A percentile compares a stretch with the other conserved stretches of the same genome.
phyloP scores from a whole-genome alignment of 2,797 vertebrate genomes.

The Cichlasoma orientale region DNA sequence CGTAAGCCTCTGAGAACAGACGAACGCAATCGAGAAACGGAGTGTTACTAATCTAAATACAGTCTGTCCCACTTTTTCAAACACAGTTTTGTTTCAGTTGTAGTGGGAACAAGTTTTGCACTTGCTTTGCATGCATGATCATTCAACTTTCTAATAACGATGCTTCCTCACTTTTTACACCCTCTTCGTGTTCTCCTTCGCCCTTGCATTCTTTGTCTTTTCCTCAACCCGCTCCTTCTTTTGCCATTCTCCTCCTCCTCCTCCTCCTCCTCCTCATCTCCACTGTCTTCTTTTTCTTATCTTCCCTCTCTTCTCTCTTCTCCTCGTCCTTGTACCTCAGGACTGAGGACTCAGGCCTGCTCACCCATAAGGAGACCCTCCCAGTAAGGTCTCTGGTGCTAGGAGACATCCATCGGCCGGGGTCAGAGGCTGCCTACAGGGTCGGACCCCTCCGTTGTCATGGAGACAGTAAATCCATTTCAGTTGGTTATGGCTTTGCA shows the following conservation, averaged over 20 bases:
- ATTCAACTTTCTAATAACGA: background rate
- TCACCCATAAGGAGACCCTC: slow-evolving; percentile 92
- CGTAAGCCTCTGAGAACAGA: slow-evolving; percentile 10
- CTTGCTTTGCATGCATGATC: background rate
- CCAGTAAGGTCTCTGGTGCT: slow-evolving; percentile 90
- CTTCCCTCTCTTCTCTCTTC: background rate
- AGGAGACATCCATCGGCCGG: slow-evolving; percentile 86
- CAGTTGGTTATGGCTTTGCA: slow-evolving; percentile 32
- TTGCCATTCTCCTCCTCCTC: background rate
- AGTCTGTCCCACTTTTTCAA: background rate
- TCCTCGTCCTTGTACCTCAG: slow-evolving; percentile 62
- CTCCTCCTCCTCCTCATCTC: no score
- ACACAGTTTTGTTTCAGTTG: slow-evolving; percentile 5
- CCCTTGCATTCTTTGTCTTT: background rate
- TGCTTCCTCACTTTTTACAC: background rate
- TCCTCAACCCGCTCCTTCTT: background rate
- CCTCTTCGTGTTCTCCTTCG: background rate
- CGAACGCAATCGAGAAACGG: background rate
- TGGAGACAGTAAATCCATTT: slow-evolving; percentile 90
- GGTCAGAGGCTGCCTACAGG: slow-evolving; percentile 90
- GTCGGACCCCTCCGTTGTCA: slow-evolving; percentile 90
- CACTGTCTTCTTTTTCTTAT: background rate
- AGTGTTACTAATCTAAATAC: background rate
- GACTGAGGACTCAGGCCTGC: slow-evolving; percentile 89
- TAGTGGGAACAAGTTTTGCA: background rate